Base-by-base conservation (phyloP, 2,888 invertebrate species). In the Eupelmus urozonus region DNA sequence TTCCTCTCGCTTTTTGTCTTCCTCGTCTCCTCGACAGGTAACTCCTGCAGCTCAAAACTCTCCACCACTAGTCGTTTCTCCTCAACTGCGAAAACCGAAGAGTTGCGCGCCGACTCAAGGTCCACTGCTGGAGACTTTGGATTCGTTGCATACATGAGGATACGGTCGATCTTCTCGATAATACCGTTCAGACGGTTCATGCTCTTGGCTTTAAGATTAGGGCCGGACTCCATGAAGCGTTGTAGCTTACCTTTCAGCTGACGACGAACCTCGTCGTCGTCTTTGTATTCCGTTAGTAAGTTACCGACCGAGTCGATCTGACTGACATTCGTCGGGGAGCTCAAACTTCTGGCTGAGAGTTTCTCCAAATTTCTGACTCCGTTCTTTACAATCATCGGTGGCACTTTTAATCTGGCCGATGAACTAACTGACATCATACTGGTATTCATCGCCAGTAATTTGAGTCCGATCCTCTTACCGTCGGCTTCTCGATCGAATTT, bases 81-180 rank as follows among this genome's bases (percentile, higher is more conserved):
- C 1, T 65, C 65, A 7, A 73, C 16, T 7, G 65, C 16, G 16
- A 71, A 70, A 2, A 65, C 34, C 11, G 73, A 73, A 0, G 73
- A 53, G 13, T 73, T 51, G 4, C 59, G 18, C 5, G 59, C 78
- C 0, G 72, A 72, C 29, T 86, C 87, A n/a, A 84, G 20, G 40
- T 86, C 85, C 7, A 82, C 79, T 1, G 82, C 81, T 3, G 85
- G 83, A 0, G 80, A 80, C 9, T 76, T 79, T 1, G 78, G 78
- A 40, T 75, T 80, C 2, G 87, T 85, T 0, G 84, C 84, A 57
- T 86, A 87, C 45, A 85, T 85, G 11, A 89, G 79, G 40, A 89
- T 88, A 23, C 82, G 83, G 45, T 89, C 88, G 25, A 89, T 88
- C 29, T 88, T 89, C 49, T 88, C 87, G 20, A 88, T 89, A 7